phyloP scores from a whole-genome alignment of 2,113 vertebrate species.

The human (Homo sapiens) region GRCh38 chr6:131720001-131720500 shows the following conservation, averaged over 20 bases:
- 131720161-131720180: constrained; percentile 18
- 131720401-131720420: not conserved
- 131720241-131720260: not conserved
- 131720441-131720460: not conserved
- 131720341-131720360: constrained; percentile 97
- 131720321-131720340: constrained; percentile 86
- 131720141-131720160: not conserved
- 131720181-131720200: not conserved
- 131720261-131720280: not conserved
- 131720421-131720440: not conserved
- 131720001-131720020: fast-evolving
- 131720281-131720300: constrained; percentile 90
- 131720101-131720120: not conserved
- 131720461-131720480: not conserved
- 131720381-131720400: constrained; percentile 81
- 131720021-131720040: not conserved
- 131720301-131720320: constrained; percentile 93
- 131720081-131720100: not conserved
- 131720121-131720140: not conserved
- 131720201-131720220: not conserved
- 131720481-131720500: not conserved
- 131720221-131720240: not conserved
- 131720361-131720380: constrained; percentile 98
- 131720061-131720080: not conserved
- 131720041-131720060: not conserved